Conservation (phyloP, 2,113 vertebrate species). For the Ciconia boyciana region DNA sequence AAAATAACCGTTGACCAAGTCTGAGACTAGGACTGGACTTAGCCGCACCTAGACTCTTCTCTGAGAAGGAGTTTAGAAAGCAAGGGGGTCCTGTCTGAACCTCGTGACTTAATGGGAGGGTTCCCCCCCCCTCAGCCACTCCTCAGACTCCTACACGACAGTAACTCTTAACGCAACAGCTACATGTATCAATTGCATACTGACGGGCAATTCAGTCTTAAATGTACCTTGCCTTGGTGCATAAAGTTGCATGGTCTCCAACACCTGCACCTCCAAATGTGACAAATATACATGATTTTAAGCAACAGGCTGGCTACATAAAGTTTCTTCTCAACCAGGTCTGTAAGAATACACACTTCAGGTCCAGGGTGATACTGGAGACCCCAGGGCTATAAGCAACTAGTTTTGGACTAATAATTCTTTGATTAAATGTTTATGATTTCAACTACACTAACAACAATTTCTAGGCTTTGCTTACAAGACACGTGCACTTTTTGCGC, state of each 20-base stretch:
- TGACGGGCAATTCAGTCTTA: not conserved
- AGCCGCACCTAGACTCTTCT: no score
- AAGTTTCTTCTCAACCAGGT: not conserved
- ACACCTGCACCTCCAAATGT: not conserved
- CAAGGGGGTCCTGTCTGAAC: no score
- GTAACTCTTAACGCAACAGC: no score
- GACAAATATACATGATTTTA: not conserved
- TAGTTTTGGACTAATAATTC: not conserved
- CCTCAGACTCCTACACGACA: no score
- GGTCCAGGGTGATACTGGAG: not conserved
- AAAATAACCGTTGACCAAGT: no score
- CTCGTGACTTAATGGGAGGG: no score
- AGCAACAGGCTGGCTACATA: not conserved
- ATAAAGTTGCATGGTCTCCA: not conserved
- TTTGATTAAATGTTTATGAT: not conserved
- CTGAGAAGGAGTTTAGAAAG: no score
- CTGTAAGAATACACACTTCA: not conserved
- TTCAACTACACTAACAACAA: not conserved
- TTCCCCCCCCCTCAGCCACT: no score
- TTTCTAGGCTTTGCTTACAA: not conserved
- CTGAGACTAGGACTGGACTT: no score
- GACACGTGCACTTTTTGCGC: not conserved
- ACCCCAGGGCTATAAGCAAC: not conserved
- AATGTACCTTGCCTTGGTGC: not conserved
- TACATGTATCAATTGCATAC: not conserved